Evolutionary conservation across 2,888 invertebrate genomes (phyloP), one percentile per base, ranked within the genome.

Genomic region (Dexiosoma caninum): DNA sequence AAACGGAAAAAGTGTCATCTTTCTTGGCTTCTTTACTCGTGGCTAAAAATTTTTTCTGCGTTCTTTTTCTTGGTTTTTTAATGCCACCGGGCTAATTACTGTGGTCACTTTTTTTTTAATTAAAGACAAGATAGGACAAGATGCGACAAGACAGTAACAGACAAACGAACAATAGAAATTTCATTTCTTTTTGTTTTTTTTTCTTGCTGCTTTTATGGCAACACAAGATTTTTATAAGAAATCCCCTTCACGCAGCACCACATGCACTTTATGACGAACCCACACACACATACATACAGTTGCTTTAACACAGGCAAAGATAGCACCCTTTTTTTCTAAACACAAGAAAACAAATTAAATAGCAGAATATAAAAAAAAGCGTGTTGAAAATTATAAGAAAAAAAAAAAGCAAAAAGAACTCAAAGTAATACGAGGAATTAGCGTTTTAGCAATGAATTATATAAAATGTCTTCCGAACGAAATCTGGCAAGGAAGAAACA

Each of bases 41-140:
- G 30, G 12, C 49, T 32, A 6, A 46, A 10, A 19, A 71, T 60
- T 59, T 42, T 51, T 27, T 3, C 27, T 6, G 6, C 27, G 6
- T 27, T 5, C 6, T 59, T 49, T 32, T 21, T 2, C 7, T 21
- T n/a, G n/a, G n/a, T n/a, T n/a, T 16, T 57, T 55, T 70, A 49
- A 55, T 51, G 86, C 88, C 88, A 85, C 86, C 86, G 88, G 89
- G 88, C 89, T 89, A 89, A 89, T 89, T 89, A 89, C 88, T 88
- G 88, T 87, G 89, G 89, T 89, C 88, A 88, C 85, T 86, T 84
- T 78, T 86, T 84, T 78, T 88, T 88, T 87, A 88, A 88, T 88
- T 88, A 87, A 86, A 86, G 87, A 85, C 83, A 85, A 85, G 85
- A 86, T 85, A 84, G 86, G 87, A 88, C 87, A 85, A 87, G 81